Percentiles rank a stretch among this genome's conserved stretches.
Evolutionary conservation across 2,888 invertebrate genomes (phyloP).

Genomic region (Resseliella maxima): DNA sequence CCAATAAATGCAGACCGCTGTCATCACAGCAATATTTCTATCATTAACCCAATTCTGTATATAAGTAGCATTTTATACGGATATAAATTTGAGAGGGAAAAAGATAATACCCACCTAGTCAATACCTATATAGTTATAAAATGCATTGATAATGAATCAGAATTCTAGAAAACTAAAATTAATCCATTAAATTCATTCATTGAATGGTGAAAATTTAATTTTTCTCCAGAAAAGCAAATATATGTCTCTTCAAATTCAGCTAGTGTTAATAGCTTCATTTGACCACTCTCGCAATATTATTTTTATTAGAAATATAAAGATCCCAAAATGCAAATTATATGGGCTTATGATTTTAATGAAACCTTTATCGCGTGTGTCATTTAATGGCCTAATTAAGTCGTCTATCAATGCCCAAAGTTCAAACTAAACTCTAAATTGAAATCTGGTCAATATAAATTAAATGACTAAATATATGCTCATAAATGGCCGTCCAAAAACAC

Average conservation of each 20-base stretch:
- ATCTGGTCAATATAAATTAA: conserved; percentile 44
- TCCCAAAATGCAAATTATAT: not conserved
- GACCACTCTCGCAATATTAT: too few relatives aligned
- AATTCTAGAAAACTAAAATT: too few relatives aligned
- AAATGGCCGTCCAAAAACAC: not conserved
- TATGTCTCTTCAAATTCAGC: too few relatives aligned
- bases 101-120: too few relatives aligned
- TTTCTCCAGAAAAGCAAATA: too few relatives aligned
- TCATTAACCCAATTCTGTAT: not conserved
- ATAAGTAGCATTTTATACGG: not conserved
- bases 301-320: not conserved
- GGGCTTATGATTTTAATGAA: not conserved
- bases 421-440: not conserved
- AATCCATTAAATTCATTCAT: too few relatives aligned
- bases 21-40: not conserved
- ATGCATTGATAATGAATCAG: too few relatives aligned
- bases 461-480: not conserved
- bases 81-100: not conserved
- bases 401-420: not conserved
- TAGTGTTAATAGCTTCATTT: not conserved
- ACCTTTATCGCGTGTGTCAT: not conserved
- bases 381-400: conserved; percentile 43
- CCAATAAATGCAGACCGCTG: not conserved
- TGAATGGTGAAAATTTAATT: too few relatives aligned
- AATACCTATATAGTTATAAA: too few relatives aligned